Evolutionary conservation across 2,113 vertebrate genomes (phyloP).

Genomic region (Zeus faber): DNA sequence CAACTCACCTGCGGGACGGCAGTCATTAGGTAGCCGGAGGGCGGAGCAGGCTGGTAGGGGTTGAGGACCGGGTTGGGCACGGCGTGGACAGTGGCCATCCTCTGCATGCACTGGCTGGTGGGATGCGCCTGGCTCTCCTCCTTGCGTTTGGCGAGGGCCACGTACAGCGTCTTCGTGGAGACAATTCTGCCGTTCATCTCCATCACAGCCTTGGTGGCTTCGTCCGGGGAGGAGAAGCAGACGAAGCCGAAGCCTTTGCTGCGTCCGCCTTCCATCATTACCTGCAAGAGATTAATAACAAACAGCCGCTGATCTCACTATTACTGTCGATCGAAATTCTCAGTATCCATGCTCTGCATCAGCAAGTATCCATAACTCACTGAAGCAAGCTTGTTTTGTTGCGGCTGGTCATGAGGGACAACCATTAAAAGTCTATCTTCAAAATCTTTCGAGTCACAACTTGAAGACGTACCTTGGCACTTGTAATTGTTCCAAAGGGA

Average conservation of each 20-base stretch:
- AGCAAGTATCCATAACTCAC: too few species aligned
- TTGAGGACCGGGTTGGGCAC: constrained; percentile 98
- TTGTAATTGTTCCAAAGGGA: constrained; percentile 98
- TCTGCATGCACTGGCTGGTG: constrained; percentile 99
- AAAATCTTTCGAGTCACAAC: too few species aligned
- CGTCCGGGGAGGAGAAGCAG: constrained; percentile 98
- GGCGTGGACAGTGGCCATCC: constrained; percentile 94
- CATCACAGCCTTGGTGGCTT: constrained; percentile 98
- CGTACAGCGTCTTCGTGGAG: constrained; percentile 96
- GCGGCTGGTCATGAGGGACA: too few species aligned
- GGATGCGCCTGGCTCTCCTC: constrained; percentile 97
- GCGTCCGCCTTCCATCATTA: constrained; percentile 99
- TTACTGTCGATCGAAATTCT: too few species aligned
- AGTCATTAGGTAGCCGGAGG: constrained; percentile 99
- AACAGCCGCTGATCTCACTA: background rate
- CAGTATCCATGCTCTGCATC: too few species aligned
- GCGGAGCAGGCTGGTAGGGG: constrained; percentile 94
- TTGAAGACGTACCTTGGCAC: constrained; percentile 98
- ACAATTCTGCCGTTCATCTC: constrained; percentile 99
- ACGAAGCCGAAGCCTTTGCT: constrained; percentile 99
- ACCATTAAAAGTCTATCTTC: too few species aligned
- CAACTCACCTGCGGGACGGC: constrained; percentile 90
- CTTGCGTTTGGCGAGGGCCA: constrained; percentile 96
- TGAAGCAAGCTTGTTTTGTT: too few species aligned
- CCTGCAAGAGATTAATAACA: constrained; percentile 76